Evolutionary conservation across 2,888 invertebrate species (phyloP).

Genomic region (Eulithis testata): DNA sequence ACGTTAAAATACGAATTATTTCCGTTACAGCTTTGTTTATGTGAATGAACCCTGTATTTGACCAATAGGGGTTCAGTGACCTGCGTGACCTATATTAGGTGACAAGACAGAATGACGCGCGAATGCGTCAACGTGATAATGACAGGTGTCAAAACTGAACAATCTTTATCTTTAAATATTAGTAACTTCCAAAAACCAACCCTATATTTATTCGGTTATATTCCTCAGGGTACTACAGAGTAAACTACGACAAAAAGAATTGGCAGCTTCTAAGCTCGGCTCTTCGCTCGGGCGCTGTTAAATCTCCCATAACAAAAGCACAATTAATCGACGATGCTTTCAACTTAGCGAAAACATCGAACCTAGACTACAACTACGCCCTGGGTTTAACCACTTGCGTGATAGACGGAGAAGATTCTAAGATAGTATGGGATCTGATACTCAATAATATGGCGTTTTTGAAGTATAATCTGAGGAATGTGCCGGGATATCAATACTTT

Average conservation of each 20-base stretch:
- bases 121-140: too few species aligned
- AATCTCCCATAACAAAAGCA: conserved; percentile 86
- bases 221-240: conserved; percentile 84
- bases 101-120: too few species aligned
- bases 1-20: too few species aligned
- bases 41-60: too few species aligned
- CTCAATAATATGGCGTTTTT: conserved; percentile 83
- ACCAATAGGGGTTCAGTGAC: too few species aligned
- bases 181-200: too few species aligned
- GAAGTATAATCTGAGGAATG: conserved; percentile 74
- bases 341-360: conserved; percentile 85
- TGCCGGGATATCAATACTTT: conserved; percentile 80
- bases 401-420: conserved; percentile 83
- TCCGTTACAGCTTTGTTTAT: too few species aligned
- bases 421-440: conserved; percentile 87
- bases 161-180: too few species aligned
- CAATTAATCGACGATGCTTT: conserved; percentile 91
- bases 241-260: conserved; percentile 85
- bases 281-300: conserved; percentile 77
- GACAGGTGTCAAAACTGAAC: too few species aligned
- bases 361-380: conserved; percentile 84
- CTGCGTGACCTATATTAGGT: too few species aligned
- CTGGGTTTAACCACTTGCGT: conserved; percentile 87
- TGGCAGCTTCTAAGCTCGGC: conserved; percentile 82
- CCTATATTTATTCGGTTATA: too few species aligned